Percentiles rank a stretch among this genome's conserved stretches.
phyloP scores from a whole-genome alignment of 1,140 invertebrate genomes.

The Cyclina sinensis region DNA sequence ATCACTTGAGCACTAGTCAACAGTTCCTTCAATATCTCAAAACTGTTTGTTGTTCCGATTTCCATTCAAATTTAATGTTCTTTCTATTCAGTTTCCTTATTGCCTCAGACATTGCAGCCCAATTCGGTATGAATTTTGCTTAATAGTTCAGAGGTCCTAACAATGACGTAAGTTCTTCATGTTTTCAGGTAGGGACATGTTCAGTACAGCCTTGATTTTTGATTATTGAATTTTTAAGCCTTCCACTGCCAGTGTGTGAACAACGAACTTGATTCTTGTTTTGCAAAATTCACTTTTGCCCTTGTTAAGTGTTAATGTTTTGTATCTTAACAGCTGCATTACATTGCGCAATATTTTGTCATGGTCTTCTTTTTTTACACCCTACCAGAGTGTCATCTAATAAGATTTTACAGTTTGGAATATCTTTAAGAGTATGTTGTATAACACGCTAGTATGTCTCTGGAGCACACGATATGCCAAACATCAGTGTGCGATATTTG shows the following conservation, averaged over 20 bases:
- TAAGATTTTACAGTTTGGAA: neutral
- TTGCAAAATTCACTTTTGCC: conserved; percentile 55
- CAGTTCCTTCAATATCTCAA: conserved; percentile 25
- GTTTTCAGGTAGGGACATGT: conserved; percentile 84
- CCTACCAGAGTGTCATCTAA: conserved; percentile 28
- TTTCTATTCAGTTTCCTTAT: conserved; percentile 69
- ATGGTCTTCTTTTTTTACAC: conserved; percentile 16
- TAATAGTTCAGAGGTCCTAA: conserved; percentile 73
- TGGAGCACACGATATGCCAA: conserved; percentile 52
- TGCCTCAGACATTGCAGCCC: conserved; percentile 68
- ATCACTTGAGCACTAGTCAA: conserved; percentile 1
- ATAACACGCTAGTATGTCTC: conserved; percentile 82
- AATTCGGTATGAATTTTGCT: conserved; percentile 70
- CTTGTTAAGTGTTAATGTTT: conserved; percentile 58
- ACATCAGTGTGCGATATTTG: conserved; percentile 46
- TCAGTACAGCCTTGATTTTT: conserved; percentile 84
- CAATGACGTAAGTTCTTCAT: conserved; percentile 71
- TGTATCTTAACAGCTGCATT: conserved; percentile 12
- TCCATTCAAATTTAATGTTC: conserved; percentile 58
- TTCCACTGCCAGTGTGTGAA: conserved; percentile 62
- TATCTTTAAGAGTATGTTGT: conserved; percentile 23
- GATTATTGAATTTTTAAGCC: conserved; percentile 83
- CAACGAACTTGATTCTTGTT: conserved; percentile 43
- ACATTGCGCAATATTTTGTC: conserved; percentile 32
- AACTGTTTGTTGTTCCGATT: conserved; percentile 49